Evolutionary conservation across 2,888 invertebrate genomes (phyloP).

Genomic region (Dusona sp.): DNA sequence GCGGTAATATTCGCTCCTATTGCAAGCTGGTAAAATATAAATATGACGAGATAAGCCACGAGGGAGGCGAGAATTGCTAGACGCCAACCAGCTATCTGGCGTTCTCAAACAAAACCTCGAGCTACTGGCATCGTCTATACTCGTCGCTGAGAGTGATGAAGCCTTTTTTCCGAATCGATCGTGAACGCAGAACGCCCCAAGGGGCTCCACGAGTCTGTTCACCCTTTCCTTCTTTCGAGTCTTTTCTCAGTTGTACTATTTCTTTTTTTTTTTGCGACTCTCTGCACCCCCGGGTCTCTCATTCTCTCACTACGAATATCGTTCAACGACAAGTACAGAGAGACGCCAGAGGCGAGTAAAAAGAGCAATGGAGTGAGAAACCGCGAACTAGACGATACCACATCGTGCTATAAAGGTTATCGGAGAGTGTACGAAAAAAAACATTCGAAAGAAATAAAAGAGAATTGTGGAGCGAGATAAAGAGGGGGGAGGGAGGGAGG

Average conservation of each 20-base stretch:
- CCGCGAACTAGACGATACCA: slow-evolving; percentile 47
- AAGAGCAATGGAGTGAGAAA: slow-evolving; percentile 39
- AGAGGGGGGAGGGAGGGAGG: slow-evolving; percentile 27
- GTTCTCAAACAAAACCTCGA: slow-evolving; percentile 50
- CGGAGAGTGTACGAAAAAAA: slow-evolving; percentile 19
- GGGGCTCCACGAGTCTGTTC: slow-evolving; percentile 51
- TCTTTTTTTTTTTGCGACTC: slow-evolving; percentile 21
- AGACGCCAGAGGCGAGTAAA: slow-evolving; percentile 24
- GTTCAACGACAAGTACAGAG: slow-evolving; percentile 41
- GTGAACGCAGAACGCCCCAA: slow-evolving; percentile 51
- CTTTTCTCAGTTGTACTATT: slow-evolving; percentile 6
- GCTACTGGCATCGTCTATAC: slow-evolving; percentile 17
- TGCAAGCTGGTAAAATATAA: slow-evolving; percentile 47
- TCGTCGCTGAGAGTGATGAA: slow-evolving; percentile 59
- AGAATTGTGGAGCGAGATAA: slow-evolving; percentile 14
- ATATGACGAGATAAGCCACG: slow-evolving; percentile 46
- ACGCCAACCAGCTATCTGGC: slow-evolving; percentile 36
- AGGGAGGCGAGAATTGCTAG: slow-evolving; percentile 37
- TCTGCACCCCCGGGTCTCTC: slow-evolving; percentile 5
- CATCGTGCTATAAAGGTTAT: slow-evolving; percentile 48
- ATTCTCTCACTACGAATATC: slow-evolving; percentile 34
- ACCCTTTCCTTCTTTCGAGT: slow-evolving; percentile 32
- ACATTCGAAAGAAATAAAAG: slow-evolving; percentile 37
- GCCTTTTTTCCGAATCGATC: slow-evolving; percentile 64
- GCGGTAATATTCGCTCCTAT: slow-evolving; percentile 1